Evolutionary conservation across 1,140 invertebrate species (phyloP).

Genomic region (Lordiphosa stackelbergi): DNA sequence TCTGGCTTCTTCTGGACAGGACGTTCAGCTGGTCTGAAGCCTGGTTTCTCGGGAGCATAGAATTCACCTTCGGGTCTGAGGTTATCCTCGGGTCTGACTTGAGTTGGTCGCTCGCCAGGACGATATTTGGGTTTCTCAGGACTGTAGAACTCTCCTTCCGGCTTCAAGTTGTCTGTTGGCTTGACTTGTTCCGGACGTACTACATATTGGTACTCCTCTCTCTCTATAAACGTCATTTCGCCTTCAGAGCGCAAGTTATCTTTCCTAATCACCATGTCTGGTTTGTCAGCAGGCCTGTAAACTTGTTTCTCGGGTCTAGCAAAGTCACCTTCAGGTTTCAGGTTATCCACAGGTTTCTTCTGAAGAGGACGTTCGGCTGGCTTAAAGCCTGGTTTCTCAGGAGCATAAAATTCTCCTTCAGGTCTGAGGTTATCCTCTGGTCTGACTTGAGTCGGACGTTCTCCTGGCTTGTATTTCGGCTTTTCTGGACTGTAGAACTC

Average conservation of each 20-base stretch:
- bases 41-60: slow-evolving; percentile 70
- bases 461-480: slow-evolving; percentile 78
- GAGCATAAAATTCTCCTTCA: slow-evolving; percentile 68
- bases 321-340: slow-evolving; percentile 80
- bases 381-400: slow-evolving; percentile 75
- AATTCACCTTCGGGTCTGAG: slow-evolving; percentile 80
- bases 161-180: slow-evolving; percentile 1
- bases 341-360: slow-evolving; percentile 78
- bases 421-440: slow-evolving; percentile 81
- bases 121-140: slow-evolving; percentile 14
- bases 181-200: slow-evolving; percentile 23
- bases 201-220: slow-evolving; percentile 9
- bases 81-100: slow-evolving; percentile 81
- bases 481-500: slow-evolving; percentile 73
- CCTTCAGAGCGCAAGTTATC: slow-evolving; percentile 82
- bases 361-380: slow-evolving; percentile 58
- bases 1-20: slow-evolving; percentile 20
- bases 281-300: slow-evolving; percentile 78
- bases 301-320: slow-evolving; percentile 47
- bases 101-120: slow-evolving; percentile 19
- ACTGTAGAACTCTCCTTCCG: slow-evolving; percentile 20
- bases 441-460: slow-evolving; percentile 79
- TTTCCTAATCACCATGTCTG: slow-evolving; percentile 77
- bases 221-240: slow-evolving; percentile 76
- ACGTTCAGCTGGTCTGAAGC: slow-evolving; percentile 77